Percentiles rank a stretch among this genome's conserved stretches.
Conservation (phyloP, 2,888 invertebrate species). For the Cheilosia vernalis region DNA sequence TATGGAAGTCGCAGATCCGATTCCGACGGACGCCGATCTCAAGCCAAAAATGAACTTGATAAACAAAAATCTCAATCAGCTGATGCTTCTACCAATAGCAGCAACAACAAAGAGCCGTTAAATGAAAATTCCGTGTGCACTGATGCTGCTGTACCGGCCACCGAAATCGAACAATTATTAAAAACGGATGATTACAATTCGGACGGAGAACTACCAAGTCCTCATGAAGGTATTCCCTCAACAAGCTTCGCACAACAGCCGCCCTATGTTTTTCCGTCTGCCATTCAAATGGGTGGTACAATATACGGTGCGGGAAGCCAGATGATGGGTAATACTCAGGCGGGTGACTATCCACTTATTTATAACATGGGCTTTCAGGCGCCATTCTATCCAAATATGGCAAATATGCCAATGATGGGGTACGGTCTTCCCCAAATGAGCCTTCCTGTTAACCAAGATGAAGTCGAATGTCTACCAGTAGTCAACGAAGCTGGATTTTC, state of each 20-base stretch:
- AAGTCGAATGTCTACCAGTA: constrained; percentile 63
- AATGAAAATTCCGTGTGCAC: background rate
- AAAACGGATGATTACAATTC: constrained; percentile 44
- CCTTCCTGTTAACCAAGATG: constrained; percentile 20
- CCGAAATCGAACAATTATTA: constrained; percentile 25
- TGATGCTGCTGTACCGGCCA: background rate
- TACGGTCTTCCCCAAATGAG: constrained; percentile 40
- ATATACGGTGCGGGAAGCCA: constrained; percentile 26
- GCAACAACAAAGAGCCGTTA: background rate
- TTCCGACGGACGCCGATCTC: no score
- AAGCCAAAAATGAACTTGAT: no score
- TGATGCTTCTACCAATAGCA: background rate
- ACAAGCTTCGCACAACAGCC: background rate
- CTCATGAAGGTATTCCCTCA: background rate
- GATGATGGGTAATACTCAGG: background rate
- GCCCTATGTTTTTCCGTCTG: constrained; percentile 5
- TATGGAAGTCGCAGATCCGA: no score
- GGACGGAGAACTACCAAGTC: constrained; percentile 18
- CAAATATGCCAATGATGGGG: constrained; percentile 43
- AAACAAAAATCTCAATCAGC: no score
- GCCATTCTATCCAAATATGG: constrained; percentile 20
- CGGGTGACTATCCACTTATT: constrained; percentile 21
- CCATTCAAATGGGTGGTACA: background rate
- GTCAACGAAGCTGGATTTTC: constrained; percentile 33
- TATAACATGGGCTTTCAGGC: constrained; percentile 23